A percentile compares a stretch with the other conserved stretches of the same genome.
Evolutionary conservation across 2,797 vertebrate genomes (phyloP).

Genomic region (Trematomus bernacchii): DNA sequence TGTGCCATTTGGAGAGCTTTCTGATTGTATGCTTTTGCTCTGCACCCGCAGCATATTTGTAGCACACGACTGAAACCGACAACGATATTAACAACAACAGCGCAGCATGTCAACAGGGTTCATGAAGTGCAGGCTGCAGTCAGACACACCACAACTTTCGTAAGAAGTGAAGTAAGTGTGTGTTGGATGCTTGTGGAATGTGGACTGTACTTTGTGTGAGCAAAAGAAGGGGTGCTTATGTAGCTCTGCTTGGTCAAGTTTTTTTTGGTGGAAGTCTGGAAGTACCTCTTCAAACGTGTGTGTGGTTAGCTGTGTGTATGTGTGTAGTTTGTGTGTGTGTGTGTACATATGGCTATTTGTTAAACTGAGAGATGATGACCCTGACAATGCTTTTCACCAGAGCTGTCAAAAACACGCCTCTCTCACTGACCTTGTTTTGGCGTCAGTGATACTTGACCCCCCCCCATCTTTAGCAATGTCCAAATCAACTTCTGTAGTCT

Average conservation of each 20-base stretch:
- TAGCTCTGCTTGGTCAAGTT: conserved; percentile 7
- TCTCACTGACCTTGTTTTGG: conserved; percentile 52
- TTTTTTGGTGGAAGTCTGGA: conserved; percentile 16
- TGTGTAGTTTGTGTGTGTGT: conserved; percentile 14
- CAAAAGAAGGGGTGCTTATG: conserved; percentile 4
- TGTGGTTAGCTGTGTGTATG: conserved; percentile 16
- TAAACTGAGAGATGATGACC: conserved; percentile 51
- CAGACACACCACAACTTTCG: conserved; percentile 32
- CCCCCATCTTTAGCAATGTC: conserved; percentile 42
- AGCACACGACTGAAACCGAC: conserved; percentile 23
- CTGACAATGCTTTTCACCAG: conserved; percentile 50
- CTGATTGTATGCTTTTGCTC: conserved; percentile 35
- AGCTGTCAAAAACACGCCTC: conserved; percentile 56
- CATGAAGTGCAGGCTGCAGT: conserved; percentile 28
- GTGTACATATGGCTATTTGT: conserved; percentile 58
- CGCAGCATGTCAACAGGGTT: conserved; percentile 44
- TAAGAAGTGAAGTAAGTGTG: conserved; percentile 24
- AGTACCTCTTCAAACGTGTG: conserved; percentile 27
- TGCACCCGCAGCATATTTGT: conserved; percentile 20
- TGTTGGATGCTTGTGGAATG: conserved; percentile 37
- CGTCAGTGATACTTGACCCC: conserved; percentile 48
- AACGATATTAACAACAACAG: conserved; percentile 44
- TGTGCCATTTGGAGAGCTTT: conserved; percentile 47
- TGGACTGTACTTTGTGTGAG: conserved; percentile 2
- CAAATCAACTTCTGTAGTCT: conserved; percentile 49